These are phyloP conservation scores for Melanotaenia parkinsoni DNA, from an alignment of 2,797 vertebrate genomes.

Conservation along the genomic window DNA sequence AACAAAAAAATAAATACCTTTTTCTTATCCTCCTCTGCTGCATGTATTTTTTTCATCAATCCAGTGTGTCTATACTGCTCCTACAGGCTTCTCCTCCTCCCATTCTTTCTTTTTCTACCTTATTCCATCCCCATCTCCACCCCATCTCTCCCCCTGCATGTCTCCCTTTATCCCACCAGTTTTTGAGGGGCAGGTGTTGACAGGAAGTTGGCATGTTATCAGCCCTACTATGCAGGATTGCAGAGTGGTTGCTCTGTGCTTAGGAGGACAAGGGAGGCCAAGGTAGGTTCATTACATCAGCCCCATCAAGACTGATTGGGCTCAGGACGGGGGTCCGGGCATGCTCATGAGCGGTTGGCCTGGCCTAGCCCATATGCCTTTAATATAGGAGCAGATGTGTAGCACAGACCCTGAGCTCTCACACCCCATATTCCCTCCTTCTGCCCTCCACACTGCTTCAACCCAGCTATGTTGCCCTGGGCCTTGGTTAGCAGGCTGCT, in stretches of 20 bases:
- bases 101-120: conserved; percentile 24
- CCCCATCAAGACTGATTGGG: conserved; percentile 84
- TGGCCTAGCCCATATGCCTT: conserved; percentile 82
- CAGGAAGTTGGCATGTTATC: conserved; percentile 77
- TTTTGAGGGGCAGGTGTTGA: conserved; percentile 79
- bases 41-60: conserved; percentile 10
- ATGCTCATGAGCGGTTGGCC: conserved; percentile 69
- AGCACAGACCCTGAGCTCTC: conserved; percentile 64
- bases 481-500: conserved; percentile 68
- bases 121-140: conserved; percentile 34
- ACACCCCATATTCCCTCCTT: conserved; percentile 50
- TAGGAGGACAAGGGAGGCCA: conserved; percentile 73
- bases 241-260: conserved; percentile 60
- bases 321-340: conserved; percentile 65
- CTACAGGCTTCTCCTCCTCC: not conserved
- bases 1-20: not conserved
- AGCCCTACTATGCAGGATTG: conserved; percentile 68
- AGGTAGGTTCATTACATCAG: conserved; percentile 83
- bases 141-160: conserved; percentile 52
- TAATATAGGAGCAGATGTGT: conserved; percentile 85
- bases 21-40: not conserved
- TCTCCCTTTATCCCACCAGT: conserved; percentile 68
- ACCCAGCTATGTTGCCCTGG: conserved; percentile 68
- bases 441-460: conserved; percentile 60
- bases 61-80: conserved; percentile 23